A percentile compares a stretch with the other conserved stretches of the same genome.
Conservation (phyloP, 1,140 invertebrate species). For the Samia ricini region DNA sequence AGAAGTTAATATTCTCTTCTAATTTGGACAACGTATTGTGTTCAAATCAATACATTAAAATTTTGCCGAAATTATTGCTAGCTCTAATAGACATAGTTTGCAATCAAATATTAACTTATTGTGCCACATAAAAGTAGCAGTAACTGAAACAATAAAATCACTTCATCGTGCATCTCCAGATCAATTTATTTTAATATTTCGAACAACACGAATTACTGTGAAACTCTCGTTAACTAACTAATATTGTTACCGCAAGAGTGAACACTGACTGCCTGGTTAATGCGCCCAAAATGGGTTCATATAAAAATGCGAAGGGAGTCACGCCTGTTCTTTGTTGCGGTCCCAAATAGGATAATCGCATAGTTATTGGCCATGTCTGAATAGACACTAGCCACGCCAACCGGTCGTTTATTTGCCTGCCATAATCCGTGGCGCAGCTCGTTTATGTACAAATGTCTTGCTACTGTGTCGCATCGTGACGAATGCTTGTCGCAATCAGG, state of each 20-base stretch:
- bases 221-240: constrained; percentile 4
- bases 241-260: not conserved
- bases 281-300: constrained; percentile 7
- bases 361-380: constrained; percentile 52
- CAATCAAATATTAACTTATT: not conserved
- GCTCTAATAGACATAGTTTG: not conserved
- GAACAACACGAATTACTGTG: not conserved
- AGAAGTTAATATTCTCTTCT: no score
- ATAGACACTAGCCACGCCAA: constrained; percentile 70
- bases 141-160: not conserved
- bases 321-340: constrained; percentile 45
- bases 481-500: not conserved
- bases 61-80: no score
- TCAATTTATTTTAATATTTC: not conserved
- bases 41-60: no score
- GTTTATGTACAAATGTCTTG: constrained; percentile 43
- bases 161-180: not conserved
- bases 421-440: constrained; percentile 45
- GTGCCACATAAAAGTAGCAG: not conserved
- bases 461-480: constrained; percentile 21
- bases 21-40: no score
- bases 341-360: constrained; percentile 63
- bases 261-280: constrained; percentile 8
- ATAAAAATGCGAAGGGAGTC: constrained; percentile 36
- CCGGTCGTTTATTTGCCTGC: constrained; percentile 67